Base-by-base conservation (phyloP, 2,113 vertebrate genomes). In the Regulus satrapa region DNA sequence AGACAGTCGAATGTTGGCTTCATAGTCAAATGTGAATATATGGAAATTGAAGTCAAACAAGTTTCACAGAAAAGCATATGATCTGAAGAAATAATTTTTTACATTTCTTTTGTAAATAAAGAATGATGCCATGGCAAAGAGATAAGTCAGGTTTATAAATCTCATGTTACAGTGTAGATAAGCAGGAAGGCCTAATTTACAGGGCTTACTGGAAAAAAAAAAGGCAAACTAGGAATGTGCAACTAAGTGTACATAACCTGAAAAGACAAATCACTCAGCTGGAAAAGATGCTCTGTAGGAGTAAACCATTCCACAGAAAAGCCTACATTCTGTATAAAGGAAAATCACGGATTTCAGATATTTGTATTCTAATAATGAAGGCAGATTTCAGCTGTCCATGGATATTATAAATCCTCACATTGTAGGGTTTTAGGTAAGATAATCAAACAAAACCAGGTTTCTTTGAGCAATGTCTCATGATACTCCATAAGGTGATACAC, bases 231-330 rank as follows among this genome's bases (percentile, higher is more conserved):
- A 16, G 69, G 46, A 77, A 73, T 88, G 77, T 96, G 77, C 78
- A 88, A 69, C 85, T 85, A 93, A 95, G 71, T 85, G 81, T 74
- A 85, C 6, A 5, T 94, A 95, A 97, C 58, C 18, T 62, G 74
- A 93, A 93, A 95, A 94, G 94, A 96, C 89, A 96, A 94, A 61
- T 76, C 54, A 93, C 29, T 55, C 58, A 55, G 20, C 28, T 38
- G 75, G 81, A 95, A 95, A 91, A 95, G 56, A 79, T 78, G 54
- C 13, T 78, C 18, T 91, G 4, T 48, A 85, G 58, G 45, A 92
- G 56, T 83, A 87, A 92, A 85, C 23, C 32, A 55, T 59, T 69
- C 63, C 29, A 79, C 31, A 66, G 2, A 62, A 85, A 81, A 68
- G 40, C 23, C 91, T 82, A 93, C 24, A 3, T 52, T 26, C 38